A percentile compares a stretch with the other conserved stretches of the same genome.
These are phyloP conservation scores for Epinotia ramella DNA, from an alignment of 2,888 invertebrate genomes.

Conservation along the genomic window DNA sequence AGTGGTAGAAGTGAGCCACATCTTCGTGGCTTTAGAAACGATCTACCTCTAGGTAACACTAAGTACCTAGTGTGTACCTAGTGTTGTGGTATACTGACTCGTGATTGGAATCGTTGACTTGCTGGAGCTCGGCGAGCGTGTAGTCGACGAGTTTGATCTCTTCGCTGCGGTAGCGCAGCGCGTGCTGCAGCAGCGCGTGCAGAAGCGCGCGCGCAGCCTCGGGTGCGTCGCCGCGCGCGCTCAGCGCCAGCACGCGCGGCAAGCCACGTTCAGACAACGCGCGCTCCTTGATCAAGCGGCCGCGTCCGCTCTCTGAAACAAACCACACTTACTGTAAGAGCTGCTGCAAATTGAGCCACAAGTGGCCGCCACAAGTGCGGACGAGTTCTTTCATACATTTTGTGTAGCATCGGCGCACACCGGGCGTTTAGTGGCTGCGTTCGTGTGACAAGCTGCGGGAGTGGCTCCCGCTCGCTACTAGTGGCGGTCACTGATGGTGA, in stretches of 20 bases:
- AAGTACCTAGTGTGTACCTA: no score
- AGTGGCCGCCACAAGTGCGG: no score
- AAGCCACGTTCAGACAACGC: neutral
- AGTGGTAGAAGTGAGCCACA: no score
- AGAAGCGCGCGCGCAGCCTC: slow-evolving; percentile 93
- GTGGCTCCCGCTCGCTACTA: no score
- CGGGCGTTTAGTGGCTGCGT: no score
- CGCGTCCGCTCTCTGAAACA: neutral
- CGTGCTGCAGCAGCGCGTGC: slow-evolving; percentile 89
- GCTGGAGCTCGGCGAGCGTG: neutral
- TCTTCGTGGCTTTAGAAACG: no score
- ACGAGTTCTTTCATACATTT: no score
- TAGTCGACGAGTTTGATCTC: neutral
- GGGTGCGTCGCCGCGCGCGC: slow-evolving; percentile 89
- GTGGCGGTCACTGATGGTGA: no score
- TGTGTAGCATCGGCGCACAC: no score
- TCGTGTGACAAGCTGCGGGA: no score
- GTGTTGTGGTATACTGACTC: neutral
- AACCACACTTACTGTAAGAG: neutral
- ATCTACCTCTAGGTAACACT: no score
- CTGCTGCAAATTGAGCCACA: no score
- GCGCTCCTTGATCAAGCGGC: neutral
- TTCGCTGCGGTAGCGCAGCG: slow-evolving; percentile 83
- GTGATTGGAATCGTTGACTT: neutral
- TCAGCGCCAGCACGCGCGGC: slow-evolving; percentile 89